These are phyloP conservation scores for Psilanteris sp. DNA, from an alignment of 1,140 invertebrate species.

Conservation along the genomic window DNA sequence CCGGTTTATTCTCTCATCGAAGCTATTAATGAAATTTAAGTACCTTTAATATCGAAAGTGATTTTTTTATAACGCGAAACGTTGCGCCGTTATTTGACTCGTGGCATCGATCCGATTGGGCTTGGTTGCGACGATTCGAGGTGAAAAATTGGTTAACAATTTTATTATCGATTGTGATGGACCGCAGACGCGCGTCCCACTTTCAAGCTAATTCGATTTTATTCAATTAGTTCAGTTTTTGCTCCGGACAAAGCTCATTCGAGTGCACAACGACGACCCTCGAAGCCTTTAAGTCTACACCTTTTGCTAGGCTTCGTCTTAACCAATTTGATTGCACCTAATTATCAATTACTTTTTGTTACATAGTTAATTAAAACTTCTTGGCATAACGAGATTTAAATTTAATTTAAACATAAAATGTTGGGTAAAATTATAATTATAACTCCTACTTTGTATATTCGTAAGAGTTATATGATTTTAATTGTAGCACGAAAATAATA, in stretches of 20 bases:
- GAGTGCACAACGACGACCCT: slow-evolving; percentile 28
- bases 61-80: slow-evolving; percentile 13
- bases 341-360: slow-evolving; percentile 21
- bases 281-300: slow-evolving; percentile 46
- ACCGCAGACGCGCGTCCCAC: slow-evolving; percentile 35
- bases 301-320: slow-evolving; percentile 52
- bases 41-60: slow-evolving; percentile 15
- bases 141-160: slow-evolving; percentile 22
- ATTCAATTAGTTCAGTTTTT: slow-evolving; percentile 53
- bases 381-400: no score
- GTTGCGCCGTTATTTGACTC: neutral
- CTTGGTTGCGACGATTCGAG: slow-evolving; percentile 4
- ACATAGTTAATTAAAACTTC: neutral
- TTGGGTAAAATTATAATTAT: no score
- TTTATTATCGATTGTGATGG: slow-evolving; percentile 27
- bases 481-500: no score
- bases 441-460: no score
- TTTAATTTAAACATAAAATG: no score
- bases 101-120: slow-evolving; percentile 23
- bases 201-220: slow-evolving; percentile 48
- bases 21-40: no score
- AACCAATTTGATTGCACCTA: slow-evolving; percentile 15
- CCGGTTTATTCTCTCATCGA: no score
- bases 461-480: no score
- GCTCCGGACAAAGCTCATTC: slow-evolving; percentile 20